phyloP scores from a whole-genome alignment of 2,797 vertebrate species.

The Clamator glandarius region DNA sequence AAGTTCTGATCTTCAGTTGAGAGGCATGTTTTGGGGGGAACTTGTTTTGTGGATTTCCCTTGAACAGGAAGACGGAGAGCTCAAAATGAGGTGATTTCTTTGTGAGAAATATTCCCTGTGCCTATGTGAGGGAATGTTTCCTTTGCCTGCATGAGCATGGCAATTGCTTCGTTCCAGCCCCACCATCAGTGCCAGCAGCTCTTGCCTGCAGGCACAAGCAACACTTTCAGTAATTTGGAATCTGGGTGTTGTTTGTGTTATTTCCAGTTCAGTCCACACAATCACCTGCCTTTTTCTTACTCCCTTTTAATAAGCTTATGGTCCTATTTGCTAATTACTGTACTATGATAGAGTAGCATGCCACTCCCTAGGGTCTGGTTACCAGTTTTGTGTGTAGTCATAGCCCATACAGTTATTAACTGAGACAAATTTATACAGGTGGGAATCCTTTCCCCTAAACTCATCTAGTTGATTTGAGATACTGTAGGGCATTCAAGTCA shows the following conservation, averaged over 20 bases:
- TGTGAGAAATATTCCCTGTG: not conserved
- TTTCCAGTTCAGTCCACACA: not conserved
- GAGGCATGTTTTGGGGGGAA: not conserved
- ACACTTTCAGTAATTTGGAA: not conserved
- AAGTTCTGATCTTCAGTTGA: not conserved
- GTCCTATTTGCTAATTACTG: not conserved
- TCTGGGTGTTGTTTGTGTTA: not conserved
- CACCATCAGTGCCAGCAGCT: not conserved
- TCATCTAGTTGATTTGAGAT: not conserved
- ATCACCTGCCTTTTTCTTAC: not conserved
- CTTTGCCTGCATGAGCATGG: rapidly evolving
- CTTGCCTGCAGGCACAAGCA: not conserved
- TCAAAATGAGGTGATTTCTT: not conserved
- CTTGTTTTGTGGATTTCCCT: not conserved
- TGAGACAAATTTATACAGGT: not conserved
- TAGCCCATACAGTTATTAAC: not conserved
- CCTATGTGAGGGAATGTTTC: not conserved
- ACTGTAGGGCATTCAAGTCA: not conserved
- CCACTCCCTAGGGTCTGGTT: not conserved
- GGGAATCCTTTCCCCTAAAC: not conserved
- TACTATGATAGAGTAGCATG: not conserved
- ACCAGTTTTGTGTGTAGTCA: rapidly evolving
- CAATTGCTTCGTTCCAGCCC: not conserved
- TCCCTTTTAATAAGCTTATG: not conserved
- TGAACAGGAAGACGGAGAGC: not conserved